Evolutionary conservation across 2,797 vertebrate species (phyloP).

Genomic region (Phylloscopus collybita): DNA sequence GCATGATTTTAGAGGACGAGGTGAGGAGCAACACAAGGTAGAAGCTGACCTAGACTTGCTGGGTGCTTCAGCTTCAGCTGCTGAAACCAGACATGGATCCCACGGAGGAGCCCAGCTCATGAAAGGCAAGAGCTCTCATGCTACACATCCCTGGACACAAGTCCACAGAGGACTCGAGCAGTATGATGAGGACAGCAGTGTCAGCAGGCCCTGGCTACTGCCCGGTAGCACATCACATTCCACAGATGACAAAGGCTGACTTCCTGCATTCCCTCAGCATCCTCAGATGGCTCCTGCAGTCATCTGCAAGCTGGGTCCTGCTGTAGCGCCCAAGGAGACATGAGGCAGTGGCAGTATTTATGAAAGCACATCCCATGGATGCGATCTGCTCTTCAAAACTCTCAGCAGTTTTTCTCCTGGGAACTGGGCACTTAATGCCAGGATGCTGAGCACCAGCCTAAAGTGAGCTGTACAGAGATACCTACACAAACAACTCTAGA

Average conservation of each 20-base stretch:
- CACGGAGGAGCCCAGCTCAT: not conserved
- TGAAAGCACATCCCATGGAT: not conserved
- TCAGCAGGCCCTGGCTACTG: not conserved
- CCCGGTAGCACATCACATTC: not conserved
- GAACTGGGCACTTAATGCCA: not conserved
- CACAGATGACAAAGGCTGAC: not conserved
- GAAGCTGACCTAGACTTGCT: not conserved
- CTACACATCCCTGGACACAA: not conserved
- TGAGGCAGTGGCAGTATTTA: not conserved
- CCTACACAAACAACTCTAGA: not conserved
- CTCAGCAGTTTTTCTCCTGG: not conserved
- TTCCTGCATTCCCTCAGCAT: not conserved
- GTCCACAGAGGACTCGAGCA: rapidly evolving
- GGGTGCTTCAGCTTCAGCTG: not conserved
- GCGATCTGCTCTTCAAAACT: not conserved
- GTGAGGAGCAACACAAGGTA: not conserved
- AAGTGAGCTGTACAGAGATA: not conserved
- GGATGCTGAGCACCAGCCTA: not conserved
- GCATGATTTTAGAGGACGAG: not conserved
- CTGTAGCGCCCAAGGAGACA: not conserved
- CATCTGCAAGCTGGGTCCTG: not conserved
- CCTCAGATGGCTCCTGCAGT: not conserved
- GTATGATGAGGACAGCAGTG: rapidly evolving
- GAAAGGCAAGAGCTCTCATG: not conserved
- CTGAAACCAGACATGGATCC: rapidly evolving